phyloP scores from a whole-genome alignment of 2,113 vertebrate species.

The rabbit (Oryctolagus cuniculus) region DNA sequence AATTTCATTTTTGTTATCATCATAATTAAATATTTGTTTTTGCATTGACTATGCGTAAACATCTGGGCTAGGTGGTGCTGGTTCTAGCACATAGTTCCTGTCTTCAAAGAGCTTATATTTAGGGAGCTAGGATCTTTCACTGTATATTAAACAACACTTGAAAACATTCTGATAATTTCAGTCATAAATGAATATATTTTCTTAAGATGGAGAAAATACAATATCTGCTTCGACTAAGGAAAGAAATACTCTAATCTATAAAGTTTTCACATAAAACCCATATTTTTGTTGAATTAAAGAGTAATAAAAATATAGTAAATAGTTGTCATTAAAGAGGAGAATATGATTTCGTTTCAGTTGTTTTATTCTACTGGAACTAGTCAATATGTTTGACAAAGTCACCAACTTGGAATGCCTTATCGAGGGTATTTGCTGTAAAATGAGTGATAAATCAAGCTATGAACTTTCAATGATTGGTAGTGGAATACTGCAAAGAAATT shows the following conservation, averaged over 20 bases:
- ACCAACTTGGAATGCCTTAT: neutral
- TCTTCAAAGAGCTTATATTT: conserved; percentile 57
- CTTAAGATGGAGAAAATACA: neutral
- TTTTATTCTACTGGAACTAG: neutral
- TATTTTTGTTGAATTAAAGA: conserved; percentile 32
- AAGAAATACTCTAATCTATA: neutral
- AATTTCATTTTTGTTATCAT: conserved; percentile 24
- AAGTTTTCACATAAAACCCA: neutral
- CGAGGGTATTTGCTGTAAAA: neutral
- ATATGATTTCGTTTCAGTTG: neutral
- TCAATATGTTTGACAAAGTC: conserved; percentile 46
- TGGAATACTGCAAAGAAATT: neutral
- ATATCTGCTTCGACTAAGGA: neutral
- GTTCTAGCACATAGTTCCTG: conserved; percentile 23
- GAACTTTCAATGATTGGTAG: neutral
- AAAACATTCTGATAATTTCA: conserved; percentile 27
- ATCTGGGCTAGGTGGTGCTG: neutral
- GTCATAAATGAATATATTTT: conserved; percentile 33
- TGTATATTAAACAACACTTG: conserved; percentile 45
- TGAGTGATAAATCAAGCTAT: neutral
- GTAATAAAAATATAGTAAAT: neutral
- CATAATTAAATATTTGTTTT: conserved; percentile 50
- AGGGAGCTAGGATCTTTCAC: neutral
- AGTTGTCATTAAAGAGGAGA: neutral
- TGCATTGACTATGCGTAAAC: neutral